Conservation (phyloP, 2,888 invertebrate genomes). For the Amphiduros pacificus region DNA sequence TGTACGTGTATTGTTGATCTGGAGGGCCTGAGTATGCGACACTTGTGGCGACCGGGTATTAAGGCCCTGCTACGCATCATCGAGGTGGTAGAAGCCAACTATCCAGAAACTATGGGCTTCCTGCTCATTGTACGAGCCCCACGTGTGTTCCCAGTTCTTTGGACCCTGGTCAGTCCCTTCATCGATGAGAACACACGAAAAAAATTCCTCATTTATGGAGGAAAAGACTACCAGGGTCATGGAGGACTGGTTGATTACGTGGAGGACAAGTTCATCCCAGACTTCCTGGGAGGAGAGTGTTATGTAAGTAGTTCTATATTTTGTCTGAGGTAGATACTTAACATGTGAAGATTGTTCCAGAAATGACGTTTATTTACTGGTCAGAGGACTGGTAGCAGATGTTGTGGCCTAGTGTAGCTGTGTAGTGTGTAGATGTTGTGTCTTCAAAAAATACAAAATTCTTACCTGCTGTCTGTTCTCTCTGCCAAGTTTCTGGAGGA, state of each 20-base stretch:
- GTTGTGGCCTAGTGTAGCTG: too few relatives aligned
- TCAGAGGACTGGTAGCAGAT: too few relatives aligned
- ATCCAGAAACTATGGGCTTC: conserved; percentile 92
- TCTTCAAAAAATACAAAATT: too few relatives aligned
- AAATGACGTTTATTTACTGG: too few relatives aligned
- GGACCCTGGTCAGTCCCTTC: conserved; percentile 93
- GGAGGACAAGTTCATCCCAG: conserved; percentile 81
- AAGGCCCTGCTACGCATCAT: conserved; percentile 69
- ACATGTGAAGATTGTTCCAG: too few relatives aligned
- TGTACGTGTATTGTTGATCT: conserved; percentile 91
- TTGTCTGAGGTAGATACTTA: background rate
- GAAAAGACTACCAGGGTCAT: conserved; percentile 79
- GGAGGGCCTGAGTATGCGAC: conserved; percentile 92
- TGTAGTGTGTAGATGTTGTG: too few relatives aligned
- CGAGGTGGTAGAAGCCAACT: conserved; percentile 88
- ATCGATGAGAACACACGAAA: conserved; percentile 92
- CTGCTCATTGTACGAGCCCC: conserved; percentile 90
- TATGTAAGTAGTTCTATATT: conserved; percentile 70
- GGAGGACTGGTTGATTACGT: conserved; percentile 86
- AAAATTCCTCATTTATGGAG: conserved; percentile 89
- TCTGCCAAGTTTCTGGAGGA: too few relatives aligned
- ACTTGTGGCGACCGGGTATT: conserved; percentile 92
- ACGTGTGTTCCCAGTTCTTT: conserved; percentile 89
- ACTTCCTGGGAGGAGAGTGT: conserved; percentile 88
- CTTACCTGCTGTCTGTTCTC: too few relatives aligned